Evolutionary conservation across 1,140 invertebrate genomes (phyloP), one percentile per base, ranked within the genome.

Genomic region (Sminthurinus signatus): DNA sequence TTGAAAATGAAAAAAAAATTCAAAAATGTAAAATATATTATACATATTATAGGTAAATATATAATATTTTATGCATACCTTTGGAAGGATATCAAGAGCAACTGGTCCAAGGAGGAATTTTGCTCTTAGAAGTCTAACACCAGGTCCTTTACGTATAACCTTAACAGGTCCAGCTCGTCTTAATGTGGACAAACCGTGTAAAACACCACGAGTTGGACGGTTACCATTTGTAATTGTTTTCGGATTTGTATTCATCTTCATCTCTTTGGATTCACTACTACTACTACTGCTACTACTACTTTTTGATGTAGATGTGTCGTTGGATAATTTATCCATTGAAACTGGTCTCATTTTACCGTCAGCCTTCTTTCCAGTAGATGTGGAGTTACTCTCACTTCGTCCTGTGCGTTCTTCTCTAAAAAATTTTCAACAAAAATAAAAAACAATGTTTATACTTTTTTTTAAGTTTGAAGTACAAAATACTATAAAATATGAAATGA

Each of bases 41-140:
- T 27, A 21, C 46, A 25, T 50, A 21, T 50, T 23, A 8, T n/a
- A 48, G 19, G 25, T 54, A 29, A n/a, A 27, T 32, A 8, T 54
- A 29, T 51, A 27, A 50, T 17, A n/a, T 54, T 54, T 54, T 21
- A 27, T 57, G 23, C 28, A 48, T 44, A 63, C 69, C 56, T 65
- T 71, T 59, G 69, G 69, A 15, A 71, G 42, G 32, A 72, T 72
- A 56, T 72, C 67, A 28, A 72, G 60, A 21, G 67, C 67, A 17
- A 72, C 70, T 12, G 70, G 70, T 15, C 70, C 70, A 2, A 72
- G 56, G 15, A 65, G 23, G 42, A 72, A 72, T 27, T 61, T 68
- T 27, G 63, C 43, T 32, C 65, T 21, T 5, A 72, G 48, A 21
- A 72, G 44, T 28, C 67, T 31, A 17, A 61, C 64, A 25, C 50